Conservation (phyloP, 2,797 vertebrate genomes). For the Gymnoscopelus braueri region DNA sequence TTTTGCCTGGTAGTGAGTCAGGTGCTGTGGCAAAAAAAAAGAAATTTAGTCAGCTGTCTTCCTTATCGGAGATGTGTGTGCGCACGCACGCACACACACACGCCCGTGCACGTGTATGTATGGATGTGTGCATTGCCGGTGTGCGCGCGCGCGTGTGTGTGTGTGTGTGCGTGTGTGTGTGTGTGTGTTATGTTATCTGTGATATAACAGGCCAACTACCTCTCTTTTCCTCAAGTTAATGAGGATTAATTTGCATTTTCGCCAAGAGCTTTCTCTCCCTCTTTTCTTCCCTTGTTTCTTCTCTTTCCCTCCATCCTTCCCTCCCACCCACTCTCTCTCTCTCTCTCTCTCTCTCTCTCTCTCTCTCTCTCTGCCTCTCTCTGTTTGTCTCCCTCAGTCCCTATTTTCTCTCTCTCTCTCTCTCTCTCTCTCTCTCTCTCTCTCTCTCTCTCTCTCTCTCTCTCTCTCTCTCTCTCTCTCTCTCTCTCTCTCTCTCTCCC, state of each 20-base stretch:
- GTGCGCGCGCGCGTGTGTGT: slow-evolving; percentile 1
- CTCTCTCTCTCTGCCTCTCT: not conserved
- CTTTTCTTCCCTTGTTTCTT: slow-evolving; percentile 28
- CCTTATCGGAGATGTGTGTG: slow-evolving; percentile 46
- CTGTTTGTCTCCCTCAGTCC: not conserved
- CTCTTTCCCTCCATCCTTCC: slow-evolving; percentile 23
- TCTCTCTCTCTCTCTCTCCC: slow-evolving; percentile 33
- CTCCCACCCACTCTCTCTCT: slow-evolving; percentile 8
- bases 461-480: not conserved
- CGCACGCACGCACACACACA: too few species aligned
- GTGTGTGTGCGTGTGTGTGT: slow-evolving; percentile 33
- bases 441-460: slow-evolving; percentile 22
- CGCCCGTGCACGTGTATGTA: not conserved
- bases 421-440: slow-evolving; percentile 49
- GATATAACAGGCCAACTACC: slow-evolving; percentile 75
- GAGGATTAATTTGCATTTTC: slow-evolving; percentile 81
- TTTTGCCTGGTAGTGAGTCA: slow-evolving; percentile 64
- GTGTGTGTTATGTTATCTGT: slow-evolving; percentile 72
- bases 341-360: not conserved
- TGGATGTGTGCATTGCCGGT: not conserved
- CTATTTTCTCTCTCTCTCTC: not conserved
- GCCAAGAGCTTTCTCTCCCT: slow-evolving; percentile 67
- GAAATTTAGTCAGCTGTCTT: slow-evolving; percentile 68
- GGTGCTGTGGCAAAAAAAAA: slow-evolving; percentile 54
- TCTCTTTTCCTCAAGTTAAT: slow-evolving; percentile 76